Evolutionary conservation across 2,888 invertebrate genomes (phyloP).

Genomic region (Calliopum simillimum): DNA sequence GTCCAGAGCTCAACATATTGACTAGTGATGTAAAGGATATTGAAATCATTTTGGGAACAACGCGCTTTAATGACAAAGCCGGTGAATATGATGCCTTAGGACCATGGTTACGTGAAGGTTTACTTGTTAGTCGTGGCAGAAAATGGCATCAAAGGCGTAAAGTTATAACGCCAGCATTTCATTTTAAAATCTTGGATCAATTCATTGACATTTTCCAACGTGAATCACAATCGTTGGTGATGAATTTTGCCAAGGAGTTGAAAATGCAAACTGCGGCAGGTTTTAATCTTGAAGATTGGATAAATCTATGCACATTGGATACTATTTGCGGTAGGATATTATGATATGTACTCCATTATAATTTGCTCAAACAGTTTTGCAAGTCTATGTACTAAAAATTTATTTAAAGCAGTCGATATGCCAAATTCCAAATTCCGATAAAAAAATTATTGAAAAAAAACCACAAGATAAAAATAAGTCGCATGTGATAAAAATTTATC

Average conservation of each 20-base stretch:
- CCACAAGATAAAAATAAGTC: too few relatives aligned
- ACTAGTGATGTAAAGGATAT: conserved; percentile 57
- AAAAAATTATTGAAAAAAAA: too few relatives aligned
- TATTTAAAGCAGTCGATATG: too few relatives aligned
- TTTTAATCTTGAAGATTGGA: conserved; percentile 73
- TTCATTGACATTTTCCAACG: conserved; percentile 79
- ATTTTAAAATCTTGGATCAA: conserved; percentile 81
- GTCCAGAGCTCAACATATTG: conserved; percentile 60
- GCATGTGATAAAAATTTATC: too few relatives aligned
- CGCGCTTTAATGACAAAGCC: conserved; percentile 70
- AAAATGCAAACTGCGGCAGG: conserved; percentile 69
- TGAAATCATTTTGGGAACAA: conserved; percentile 58
- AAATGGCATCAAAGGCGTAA: conserved; percentile 72
- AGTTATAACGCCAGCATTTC: conserved; percentile 82
- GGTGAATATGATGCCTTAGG: conserved; percentile 68
- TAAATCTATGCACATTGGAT: conserved; percentile 73
- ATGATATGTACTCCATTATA: too few relatives aligned
- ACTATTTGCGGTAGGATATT: conserved; percentile 71
- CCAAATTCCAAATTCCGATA: too few relatives aligned
- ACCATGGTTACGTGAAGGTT: conserved; percentile 71
- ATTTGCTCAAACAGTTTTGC: too few relatives aligned
- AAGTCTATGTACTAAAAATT: too few relatives aligned
- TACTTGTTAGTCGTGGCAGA: conserved; percentile 68
- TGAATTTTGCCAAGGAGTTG: conserved; percentile 70
- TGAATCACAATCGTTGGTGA: conserved; percentile 71